Evolutionary conservation across 2,113 vertebrate species (phyloP), one percentile per base, ranked within the genome.

Genomic region (Coracopsis vasa): DNA sequence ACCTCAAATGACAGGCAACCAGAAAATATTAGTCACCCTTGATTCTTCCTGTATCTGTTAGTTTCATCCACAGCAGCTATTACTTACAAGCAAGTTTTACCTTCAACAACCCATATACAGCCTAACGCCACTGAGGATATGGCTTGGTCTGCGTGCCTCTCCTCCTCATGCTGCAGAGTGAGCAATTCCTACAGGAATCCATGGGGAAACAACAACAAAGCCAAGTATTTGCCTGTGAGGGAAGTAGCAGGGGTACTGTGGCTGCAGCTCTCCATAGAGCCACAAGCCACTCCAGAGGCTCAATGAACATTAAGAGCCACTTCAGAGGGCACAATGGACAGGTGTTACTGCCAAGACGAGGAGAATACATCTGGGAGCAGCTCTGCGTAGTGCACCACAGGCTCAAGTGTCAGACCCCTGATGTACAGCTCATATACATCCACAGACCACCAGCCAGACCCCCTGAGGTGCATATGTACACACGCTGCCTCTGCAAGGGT

Each of bases 341-440:
- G 13, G 23, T 42, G 20, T 29, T 19, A 35, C 47, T 54, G 47
- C 39, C 1, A 0, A 18, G 13, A 50, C 28, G 11, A 65, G 16
- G 7, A 54, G 42, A 60, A 41, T 11, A 21, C 2, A 0, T 3
- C 35, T 11, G 25, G 56, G 25, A 82, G 25, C 33, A 48, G 35
- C 51, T 86, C 42, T 0, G 0, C 10, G 9, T 24, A 21, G 39
- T n/a, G 24, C 18, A 31, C 23, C 4, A 2, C 66, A 64, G 3
- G 35, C 39, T 72, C 0, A 0, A 66, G 31, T 1, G 1, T 25
- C 23, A 60, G 50, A 58, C 14, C 48, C 28, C 47, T 0, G 0
- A 25, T 2, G n/a, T 35, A 16, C 31, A 31, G n/a, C 42, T 58
- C 18, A 14, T 8, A 35, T 0, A 2, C 53, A 82, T 4, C 47